These are phyloP conservation scores for Helicolenus hilgendorfi DNA, from an alignment of 2,797 vertebrate genomes.

Conservation along the genomic window DNA sequence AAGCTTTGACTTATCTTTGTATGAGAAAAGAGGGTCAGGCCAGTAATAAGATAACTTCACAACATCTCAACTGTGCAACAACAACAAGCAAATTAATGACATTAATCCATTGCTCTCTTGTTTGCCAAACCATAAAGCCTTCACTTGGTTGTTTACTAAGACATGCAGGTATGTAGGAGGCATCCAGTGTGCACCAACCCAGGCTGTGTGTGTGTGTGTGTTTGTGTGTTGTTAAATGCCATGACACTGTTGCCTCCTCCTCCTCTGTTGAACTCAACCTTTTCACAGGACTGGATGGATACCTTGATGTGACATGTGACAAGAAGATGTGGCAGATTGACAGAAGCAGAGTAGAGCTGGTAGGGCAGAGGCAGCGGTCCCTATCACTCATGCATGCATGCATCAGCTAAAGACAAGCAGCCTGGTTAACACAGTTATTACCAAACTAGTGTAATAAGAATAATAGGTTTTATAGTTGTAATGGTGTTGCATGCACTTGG, in stretches of 20 bases:
- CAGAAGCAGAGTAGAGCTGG: neutral
- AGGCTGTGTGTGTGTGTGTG: neutral
- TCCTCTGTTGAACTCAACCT: neutral
- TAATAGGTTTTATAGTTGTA: neutral
- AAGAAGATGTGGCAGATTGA: neutral
- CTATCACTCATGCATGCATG: neutral
- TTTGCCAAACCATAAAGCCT: neutral
- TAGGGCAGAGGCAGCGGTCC: neutral
- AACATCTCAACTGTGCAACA: conserved; percentile 10
- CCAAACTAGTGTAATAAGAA: neutral
- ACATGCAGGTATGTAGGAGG: neutral
- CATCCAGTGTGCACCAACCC: neutral
- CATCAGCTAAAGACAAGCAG: neutral
- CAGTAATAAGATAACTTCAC: neutral
- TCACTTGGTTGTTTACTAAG: neutral
- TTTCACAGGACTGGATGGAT: neutral
- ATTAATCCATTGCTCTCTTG: neutral
- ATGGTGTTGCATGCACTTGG: neutral
- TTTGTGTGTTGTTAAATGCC: neutral
- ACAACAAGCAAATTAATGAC: conserved; percentile 1
- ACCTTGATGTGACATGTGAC: neutral
- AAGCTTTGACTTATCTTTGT: neutral
- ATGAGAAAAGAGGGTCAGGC: neutral
- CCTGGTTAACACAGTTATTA: no score
- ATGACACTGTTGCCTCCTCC: neutral